These are phyloP conservation scores for Platyrinchus mystaceus DNA, from an alignment of 2,797 vertebrate species.

Conservation along the genomic window DNA sequence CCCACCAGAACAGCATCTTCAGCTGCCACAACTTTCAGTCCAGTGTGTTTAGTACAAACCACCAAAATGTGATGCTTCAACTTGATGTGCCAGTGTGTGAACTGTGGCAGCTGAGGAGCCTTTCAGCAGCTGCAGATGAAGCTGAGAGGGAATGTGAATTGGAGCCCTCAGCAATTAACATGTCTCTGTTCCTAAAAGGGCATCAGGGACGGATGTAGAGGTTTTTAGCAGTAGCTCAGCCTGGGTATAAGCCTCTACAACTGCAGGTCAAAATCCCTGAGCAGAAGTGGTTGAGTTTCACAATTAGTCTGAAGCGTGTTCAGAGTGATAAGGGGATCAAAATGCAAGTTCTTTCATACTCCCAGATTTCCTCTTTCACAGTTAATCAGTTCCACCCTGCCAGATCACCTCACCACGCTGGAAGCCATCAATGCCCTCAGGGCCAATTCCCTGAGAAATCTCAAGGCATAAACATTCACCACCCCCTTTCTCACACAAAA, in stretches of 20 bases:
- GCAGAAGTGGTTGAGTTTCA: constrained; percentile 35
- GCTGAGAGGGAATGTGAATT: background rate
- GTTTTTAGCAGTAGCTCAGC: background rate
- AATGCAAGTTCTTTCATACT: background rate
- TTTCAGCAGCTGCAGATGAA: background rate
- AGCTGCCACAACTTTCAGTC: background rate
- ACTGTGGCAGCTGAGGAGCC: background rate
- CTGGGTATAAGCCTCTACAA: background rate
- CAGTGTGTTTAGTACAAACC: background rate
- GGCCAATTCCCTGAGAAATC: background rate
- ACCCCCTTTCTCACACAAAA: background rate
- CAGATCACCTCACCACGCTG: background rate
- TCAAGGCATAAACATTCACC: background rate
- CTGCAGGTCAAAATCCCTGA: background rate
- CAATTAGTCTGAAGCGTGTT: background rate
- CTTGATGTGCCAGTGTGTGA: background rate
- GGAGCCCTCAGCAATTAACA: background rate
- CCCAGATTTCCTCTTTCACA: constrained; percentile 16
- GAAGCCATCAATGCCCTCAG: background rate
- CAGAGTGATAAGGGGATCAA: background rate
- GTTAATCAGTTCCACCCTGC: background rate
- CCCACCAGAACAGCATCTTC: background rate
- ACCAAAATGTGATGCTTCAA: accelerated
- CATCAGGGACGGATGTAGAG: background rate
- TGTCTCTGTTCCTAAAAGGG: background rate